Base-by-base conservation (phyloP, 2,888 invertebrate genomes). In the Acrobasis repandana region DNA sequence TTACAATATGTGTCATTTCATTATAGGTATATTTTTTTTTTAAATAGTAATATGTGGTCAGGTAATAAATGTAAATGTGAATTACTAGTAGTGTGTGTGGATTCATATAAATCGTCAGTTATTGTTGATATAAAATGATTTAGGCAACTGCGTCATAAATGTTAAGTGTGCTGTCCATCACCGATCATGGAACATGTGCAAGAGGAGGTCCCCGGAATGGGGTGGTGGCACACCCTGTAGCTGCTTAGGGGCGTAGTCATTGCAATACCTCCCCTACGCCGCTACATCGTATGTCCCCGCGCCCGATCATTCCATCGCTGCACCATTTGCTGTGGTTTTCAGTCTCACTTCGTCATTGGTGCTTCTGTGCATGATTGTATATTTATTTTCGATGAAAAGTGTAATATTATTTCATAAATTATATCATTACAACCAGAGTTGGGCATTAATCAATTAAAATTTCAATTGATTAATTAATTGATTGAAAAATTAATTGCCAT, bases 231-330 rank as follows among this genome's bases (percentile, higher is more conserved):
- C 65, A 86, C 92, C 92, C 92, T 92, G 92, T 92, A 92, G 92
- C 89, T 89, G 90, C 91, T 89, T 88, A 90, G 90, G 91, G 92
- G 90, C 89, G 90, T 73, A 74, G 83, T 82, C 49, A 56, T n/a
- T n/a, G n/a, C 64, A 28, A 6, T 67, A 71, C 82, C 88, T 72
- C 90, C 85, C 85, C 88, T 90, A 65, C 65, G 86, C 80, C 65
- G 80, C 84, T 90, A 92, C 91, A 90, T 77, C 69, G 91, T 86
- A 80, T 77, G 84, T 79, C 73, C 76, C 76, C 71, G 77, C 61
- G 66, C 64, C 76, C 75, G 61, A 64, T 66, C 72, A 67, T 71
- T 73, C 65, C 72, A 68, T 67, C 72, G 66, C 51, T 67, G 71
- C 68, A 70, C 65, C 67, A 61, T 69, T 69, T 67, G 65, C 65